Conservation (phyloP, 2,797 vertebrate genomes). For the Philypnodon macrostomus region DNA sequence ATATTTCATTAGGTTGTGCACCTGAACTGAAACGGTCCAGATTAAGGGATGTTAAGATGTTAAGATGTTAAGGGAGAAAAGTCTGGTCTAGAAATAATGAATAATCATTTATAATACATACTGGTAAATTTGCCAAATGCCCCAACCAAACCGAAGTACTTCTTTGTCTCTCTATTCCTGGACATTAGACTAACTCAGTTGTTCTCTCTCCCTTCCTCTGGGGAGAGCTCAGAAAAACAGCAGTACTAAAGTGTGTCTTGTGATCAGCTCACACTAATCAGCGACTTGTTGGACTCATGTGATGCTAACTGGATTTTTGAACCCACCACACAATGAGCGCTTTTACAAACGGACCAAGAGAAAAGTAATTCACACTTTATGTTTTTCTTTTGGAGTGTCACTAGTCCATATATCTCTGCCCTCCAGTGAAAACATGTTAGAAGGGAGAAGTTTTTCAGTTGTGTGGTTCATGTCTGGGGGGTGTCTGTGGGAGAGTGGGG, state of each 20-base stretch:
- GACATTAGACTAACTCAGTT: too few relatives aligned
- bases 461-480: constrained; percentile 22
- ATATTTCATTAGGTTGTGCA: too few relatives aligned
- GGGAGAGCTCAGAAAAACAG: constrained; percentile 38
- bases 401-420: constrained; percentile 27
- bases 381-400: constrained; percentile 22
- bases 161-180: constrained; percentile 5
- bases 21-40: too few relatives aligned
- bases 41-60: too few relatives aligned
- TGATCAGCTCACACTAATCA: constrained; percentile 78
- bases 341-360: constrained; percentile 68
- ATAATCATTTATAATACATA: too few relatives aligned
- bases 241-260: constrained; percentile 72
- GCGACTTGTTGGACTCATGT: constrained; percentile 80
- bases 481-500: constrained; percentile 15
- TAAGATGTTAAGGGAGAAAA: too few relatives aligned
- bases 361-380: constrained; percentile 60
- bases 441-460: constrained; percentile 44
- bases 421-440: constrained; percentile 29
- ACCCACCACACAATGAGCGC: constrained; percentile 72
- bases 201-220: constrained; percentile 14
- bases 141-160: too few relatives aligned
- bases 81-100: too few relatives aligned
- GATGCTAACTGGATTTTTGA: constrained; percentile 81
- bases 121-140: too few relatives aligned